Conservation (phyloP, 2,797 vertebrate genomes). For the Lophura swinhoii region DNA sequence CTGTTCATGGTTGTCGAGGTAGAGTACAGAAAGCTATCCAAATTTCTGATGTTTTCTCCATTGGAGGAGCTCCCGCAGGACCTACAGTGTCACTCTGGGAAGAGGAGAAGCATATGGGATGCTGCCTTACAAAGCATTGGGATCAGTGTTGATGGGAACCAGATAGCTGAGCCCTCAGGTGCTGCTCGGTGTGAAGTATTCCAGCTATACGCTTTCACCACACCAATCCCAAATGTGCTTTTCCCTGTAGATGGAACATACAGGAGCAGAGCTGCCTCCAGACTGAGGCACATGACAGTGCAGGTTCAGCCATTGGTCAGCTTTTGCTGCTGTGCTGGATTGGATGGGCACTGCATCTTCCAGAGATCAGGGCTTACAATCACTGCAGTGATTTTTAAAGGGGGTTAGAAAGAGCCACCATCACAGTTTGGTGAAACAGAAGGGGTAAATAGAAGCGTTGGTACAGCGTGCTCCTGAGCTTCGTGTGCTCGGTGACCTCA, state of each 20-base stretch:
- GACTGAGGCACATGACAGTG: neutral
- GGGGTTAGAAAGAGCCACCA: neutral
- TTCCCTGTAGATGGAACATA: no score
- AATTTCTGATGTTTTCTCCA: neutral
- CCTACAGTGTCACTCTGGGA: neutral
- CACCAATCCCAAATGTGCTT: fast-evolving
- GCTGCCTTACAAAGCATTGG: fast-evolving
- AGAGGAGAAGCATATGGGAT: neutral
- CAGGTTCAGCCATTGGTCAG: fast-evolving
- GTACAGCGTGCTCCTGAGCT: neutral
- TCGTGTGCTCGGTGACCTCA: neutral
- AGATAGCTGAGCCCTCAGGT: fast-evolving
- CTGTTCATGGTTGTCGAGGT: fast-evolving
- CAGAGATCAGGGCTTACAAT: neutral
- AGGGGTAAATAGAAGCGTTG: neutral
- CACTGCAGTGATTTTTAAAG: neutral
- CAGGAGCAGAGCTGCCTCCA: neutral
- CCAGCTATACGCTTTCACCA: fast-evolving
- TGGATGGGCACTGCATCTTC: neutral
- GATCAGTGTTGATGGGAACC: neutral
- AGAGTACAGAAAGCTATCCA: neutral
- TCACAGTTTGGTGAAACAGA: neutral
- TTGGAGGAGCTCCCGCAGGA: neutral
- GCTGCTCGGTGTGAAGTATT: fast-evolving
- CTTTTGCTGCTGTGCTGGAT: neutral